phyloP scores from a whole-genome alignment of 2,797 vertebrate genomes.

The Rhodeus uyekii region DNA sequence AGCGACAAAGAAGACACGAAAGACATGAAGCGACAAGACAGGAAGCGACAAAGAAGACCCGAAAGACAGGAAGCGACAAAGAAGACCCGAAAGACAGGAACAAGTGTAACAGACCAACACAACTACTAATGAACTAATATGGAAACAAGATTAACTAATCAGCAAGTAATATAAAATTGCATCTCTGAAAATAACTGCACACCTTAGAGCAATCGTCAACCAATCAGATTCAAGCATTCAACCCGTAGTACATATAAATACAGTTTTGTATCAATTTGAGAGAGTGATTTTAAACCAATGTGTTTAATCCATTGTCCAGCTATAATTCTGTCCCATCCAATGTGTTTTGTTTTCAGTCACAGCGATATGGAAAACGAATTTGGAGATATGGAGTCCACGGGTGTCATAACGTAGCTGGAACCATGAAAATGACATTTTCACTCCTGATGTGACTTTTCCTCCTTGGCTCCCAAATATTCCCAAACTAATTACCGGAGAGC shows the following conservation, averaged over 20 bases:
- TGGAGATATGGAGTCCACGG: slow-evolving; percentile 5
- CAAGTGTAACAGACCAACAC: too few species aligned
- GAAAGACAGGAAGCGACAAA: too few species aligned
- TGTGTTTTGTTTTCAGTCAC: not conserved
- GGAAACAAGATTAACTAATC: not conserved
- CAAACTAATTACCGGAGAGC: slow-evolving; percentile 63
- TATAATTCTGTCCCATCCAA: not conserved
- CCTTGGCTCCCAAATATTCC: slow-evolving; percentile 55
- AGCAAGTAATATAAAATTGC: too few species aligned
- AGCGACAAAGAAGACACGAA: too few species aligned
- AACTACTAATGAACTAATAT: not conserved
- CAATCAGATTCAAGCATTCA: too few species aligned
- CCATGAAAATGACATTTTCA: slow-evolving; percentile 41
- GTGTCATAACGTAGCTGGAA: slow-evolving; percentile 27
- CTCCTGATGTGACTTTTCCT: slow-evolving; percentile 36
- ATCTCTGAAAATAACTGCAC: too few species aligned
- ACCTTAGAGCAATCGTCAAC: too few species aligned
- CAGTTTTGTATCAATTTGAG: not conserved
- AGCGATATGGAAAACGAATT: not conserved
- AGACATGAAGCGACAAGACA: too few species aligned
- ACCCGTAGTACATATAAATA: not conserved
- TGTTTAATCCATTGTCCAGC: not conserved
- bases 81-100: too few species aligned
- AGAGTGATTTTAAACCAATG: not conserved
- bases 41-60: too few species aligned